Evolutionary conservation across 2,888 invertebrate genomes (phyloP).

Genomic region (Melipona beecheii): DNA sequence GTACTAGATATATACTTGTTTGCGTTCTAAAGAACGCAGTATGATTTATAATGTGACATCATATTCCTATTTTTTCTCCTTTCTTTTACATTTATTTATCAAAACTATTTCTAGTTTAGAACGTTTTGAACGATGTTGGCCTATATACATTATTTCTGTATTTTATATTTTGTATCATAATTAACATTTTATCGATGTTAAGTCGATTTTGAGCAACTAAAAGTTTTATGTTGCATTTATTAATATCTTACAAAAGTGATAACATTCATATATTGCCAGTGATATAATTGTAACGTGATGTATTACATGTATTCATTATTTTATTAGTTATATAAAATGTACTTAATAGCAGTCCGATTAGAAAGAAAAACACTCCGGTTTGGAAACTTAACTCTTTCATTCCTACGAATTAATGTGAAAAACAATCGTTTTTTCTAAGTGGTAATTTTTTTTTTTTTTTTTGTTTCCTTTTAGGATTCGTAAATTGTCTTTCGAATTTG

Average conservation of each 20-base stretch:
- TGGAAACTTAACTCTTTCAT: slow-evolving; percentile 47
- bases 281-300: slow-evolving; percentile 10
- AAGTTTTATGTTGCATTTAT: slow-evolving; percentile 35
- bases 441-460: neutral
- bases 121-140: slow-evolving; percentile 43
- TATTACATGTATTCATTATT: slow-evolving; percentile 29
- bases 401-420: slow-evolving; percentile 39
- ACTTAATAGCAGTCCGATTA: slow-evolving; percentile 36
- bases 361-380: slow-evolving; percentile 25
- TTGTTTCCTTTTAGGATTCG: slow-evolving; percentile 22
- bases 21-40: slow-evolving; percentile 25
- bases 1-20: slow-evolving; percentile 36
- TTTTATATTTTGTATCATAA: slow-evolving; percentile 41
- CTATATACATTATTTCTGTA: slow-evolving; percentile 30
- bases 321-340: slow-evolving; percentile 37
- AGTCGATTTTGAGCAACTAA: slow-evolving; percentile 30
- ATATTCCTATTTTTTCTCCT: slow-evolving; percentile 52
- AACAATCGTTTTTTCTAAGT: slow-evolving; percentile 8
- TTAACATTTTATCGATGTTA: slow-evolving; percentile 32
- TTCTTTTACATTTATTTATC: slow-evolving; percentile 54
- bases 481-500: slow-evolving; percentile 52
- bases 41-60: slow-evolving; percentile 42
- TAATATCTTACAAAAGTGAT: slow-evolving; percentile 4
- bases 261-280: slow-evolving; percentile 10
- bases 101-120: slow-evolving; percentile 42